These are phyloP conservation scores for Cheilosia vulpina DNA, from an alignment of 2,888 invertebrate species.

Conservation along the genomic window DNA sequence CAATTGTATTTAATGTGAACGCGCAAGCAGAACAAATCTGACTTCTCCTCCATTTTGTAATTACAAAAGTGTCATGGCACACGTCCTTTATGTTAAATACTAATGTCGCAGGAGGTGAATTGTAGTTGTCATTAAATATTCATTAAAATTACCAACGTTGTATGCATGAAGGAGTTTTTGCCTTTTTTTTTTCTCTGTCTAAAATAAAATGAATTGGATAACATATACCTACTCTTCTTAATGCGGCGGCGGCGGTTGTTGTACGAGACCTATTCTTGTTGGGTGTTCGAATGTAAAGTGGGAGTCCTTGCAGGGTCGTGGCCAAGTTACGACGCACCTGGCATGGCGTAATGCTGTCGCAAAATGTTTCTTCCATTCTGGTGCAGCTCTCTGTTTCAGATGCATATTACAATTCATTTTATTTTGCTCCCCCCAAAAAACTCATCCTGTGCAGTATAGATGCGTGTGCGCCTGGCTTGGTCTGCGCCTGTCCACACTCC, in stretches of 20 bases:
- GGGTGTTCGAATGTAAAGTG: neutral
- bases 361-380: slow-evolving; percentile 35
- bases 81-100: slow-evolving; percentile 69
- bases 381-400: slow-evolving; percentile 38
- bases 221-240: slow-evolving; percentile 4
- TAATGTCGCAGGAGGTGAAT: slow-evolving; percentile 61
- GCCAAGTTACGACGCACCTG: slow-evolving; percentile 58
- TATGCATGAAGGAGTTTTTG: slow-evolving; percentile 30
- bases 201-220: slow-evolving; percentile 59
- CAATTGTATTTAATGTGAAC: slow-evolving; percentile 12
- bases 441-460: neutral
- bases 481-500: slow-evolving; percentile 6
- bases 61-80: slow-evolving; percentile 68
- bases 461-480: slow-evolving; percentile 29
- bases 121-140: slow-evolving; percentile 74
- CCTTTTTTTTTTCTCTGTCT: slow-evolving; percentile 22
- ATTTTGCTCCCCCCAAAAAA: neutral
- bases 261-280: neutral
- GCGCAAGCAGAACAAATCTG: neutral
- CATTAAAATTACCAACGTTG: slow-evolving; percentile 71
- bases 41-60: slow-evolving; percentile 58
- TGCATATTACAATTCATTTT: slow-evolving; percentile 44
- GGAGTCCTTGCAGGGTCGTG: slow-evolving; percentile 30
- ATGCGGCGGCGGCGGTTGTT: neutral
- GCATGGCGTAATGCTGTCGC: slow-evolving; percentile 43